Evolutionary conservation across 2,797 vertebrate genomes (phyloP).

Genomic region (Anas acuta): DNA sequence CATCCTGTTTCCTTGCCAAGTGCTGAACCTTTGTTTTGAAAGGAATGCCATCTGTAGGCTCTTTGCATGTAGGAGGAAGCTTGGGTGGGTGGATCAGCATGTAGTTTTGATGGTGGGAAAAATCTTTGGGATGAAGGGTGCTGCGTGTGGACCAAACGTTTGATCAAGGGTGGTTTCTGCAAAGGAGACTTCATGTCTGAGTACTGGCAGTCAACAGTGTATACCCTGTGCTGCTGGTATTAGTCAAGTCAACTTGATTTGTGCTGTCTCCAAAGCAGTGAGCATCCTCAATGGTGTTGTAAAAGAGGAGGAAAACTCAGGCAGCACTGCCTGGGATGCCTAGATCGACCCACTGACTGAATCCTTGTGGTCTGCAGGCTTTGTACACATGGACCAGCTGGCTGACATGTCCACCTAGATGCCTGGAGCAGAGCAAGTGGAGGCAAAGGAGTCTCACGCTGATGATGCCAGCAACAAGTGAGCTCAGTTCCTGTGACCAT

Average conservation of each 20-base stretch:
- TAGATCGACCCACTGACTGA: fast-evolving
- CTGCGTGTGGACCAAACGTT: not conserved
- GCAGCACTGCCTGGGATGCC: not conserved
- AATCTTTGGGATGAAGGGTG: not conserved
- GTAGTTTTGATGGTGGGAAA: no score
- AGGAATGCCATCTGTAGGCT: no score
- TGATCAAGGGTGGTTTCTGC: not conserved
- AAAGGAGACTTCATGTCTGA: not conserved
- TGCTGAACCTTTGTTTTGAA: not conserved
- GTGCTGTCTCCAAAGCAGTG: not conserved
- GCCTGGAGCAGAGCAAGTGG: not conserved
- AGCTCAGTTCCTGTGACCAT: not conserved
- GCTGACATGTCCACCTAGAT: fast-evolving
- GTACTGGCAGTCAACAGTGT: not conserved
- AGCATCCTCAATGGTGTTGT: not conserved
- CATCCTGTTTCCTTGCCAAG: not conserved
- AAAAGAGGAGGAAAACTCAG: not conserved
- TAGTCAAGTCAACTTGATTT: not conserved
- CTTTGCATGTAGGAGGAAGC: no score
- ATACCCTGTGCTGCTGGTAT: not conserved
- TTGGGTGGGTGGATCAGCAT: no score
- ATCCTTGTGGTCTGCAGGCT: not conserved
- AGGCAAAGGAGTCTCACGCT: not conserved
- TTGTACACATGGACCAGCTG: not conserved
- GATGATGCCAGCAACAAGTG: not conserved